These are phyloP conservation scores for Stenurella melanura DNA, from an alignment of 2,888 invertebrate species.

Conservation along the genomic window DNA sequence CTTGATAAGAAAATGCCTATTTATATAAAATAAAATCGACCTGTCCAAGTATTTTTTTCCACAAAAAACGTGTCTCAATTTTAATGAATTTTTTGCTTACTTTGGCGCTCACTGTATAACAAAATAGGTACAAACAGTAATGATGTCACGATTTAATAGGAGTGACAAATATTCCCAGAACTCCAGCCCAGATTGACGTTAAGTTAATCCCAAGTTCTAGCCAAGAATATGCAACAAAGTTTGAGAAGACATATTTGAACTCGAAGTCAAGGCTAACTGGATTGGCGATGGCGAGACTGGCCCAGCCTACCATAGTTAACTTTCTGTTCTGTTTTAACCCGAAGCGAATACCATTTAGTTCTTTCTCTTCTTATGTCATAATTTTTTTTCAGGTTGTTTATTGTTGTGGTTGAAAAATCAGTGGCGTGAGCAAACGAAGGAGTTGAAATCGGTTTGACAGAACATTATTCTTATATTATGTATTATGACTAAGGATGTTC, in stretches of 20 bases:
- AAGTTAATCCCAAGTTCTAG: constrained; percentile 17
- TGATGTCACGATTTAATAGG: background rate
- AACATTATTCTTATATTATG: no score
- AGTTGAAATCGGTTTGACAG: no score
- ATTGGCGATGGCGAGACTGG: constrained; percentile 46
- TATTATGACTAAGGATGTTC: no score
- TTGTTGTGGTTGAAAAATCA: constrained; percentile 23
- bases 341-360: constrained; percentile 20
- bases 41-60: no score
- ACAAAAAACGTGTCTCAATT: no score
- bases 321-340: constrained; percentile 27
- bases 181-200: constrained; percentile 11
- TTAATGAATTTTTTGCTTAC: no score
- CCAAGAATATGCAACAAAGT: constrained; percentile 39
- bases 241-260: constrained; percentile 52
- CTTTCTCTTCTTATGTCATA: constrained; percentile 43
- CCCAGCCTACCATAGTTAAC: constrained; percentile 39
- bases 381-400: constrained; percentile 38
- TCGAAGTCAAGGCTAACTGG: constrained; percentile 62
- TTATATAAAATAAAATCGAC: no score
- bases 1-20: no score
- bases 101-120: background rate
- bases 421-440: background rate
- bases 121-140: background rate
- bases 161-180: constrained; percentile 36